A percentile compares a stretch with the other conserved stretches of the same genome.
phyloP scores from a whole-genome alignment of 1,140 invertebrate species.

The Lerema accius region DNA sequence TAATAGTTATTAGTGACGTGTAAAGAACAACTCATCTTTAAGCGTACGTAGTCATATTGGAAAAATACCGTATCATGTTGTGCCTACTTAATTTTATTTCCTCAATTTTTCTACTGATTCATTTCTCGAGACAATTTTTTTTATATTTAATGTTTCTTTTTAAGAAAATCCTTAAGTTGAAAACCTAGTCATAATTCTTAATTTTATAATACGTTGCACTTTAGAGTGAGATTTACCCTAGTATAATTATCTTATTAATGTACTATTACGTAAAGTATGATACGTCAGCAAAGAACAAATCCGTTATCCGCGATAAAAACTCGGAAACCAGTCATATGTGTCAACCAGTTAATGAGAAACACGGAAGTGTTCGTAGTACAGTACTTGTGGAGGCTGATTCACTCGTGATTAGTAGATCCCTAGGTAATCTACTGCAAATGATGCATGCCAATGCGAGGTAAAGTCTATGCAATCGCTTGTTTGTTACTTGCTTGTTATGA shows the following conservation, averaged over 20 bases:
- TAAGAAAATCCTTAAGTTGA: no score
- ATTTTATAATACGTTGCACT: no score
- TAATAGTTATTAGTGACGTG: no score
- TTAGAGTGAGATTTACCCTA: no score
- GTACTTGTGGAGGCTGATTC: slow-evolving; percentile 1
- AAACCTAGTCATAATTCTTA: no score
- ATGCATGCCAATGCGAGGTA: slow-evolving; percentile 16
- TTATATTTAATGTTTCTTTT: no score
- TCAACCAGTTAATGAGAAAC: not conserved
- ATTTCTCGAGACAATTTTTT: no score
- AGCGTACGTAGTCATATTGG: no score
- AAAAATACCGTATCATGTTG: no score
- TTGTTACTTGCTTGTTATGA: not conserved
- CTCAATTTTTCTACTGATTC: no score
- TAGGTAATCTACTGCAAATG: slow-evolving; percentile 10
- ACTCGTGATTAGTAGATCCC: slow-evolving; percentile 5
- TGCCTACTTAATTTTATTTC: no score
- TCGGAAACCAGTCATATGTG: slow-evolving; percentile 2
- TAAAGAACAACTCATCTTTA: not conserved
- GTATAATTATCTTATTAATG: slow-evolving; percentile 2
- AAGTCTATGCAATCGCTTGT: slow-evolving; percentile 13
- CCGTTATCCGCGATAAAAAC: slow-evolving; percentile 5
- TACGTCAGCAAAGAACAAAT: slow-evolving; percentile 11
- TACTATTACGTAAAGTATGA: not conserved
- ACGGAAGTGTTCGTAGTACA: slow-evolving; percentile 8